Evolutionary conservation across 2,888 invertebrate species (phyloP).

Genomic region (Aplocera efformata): DNA sequence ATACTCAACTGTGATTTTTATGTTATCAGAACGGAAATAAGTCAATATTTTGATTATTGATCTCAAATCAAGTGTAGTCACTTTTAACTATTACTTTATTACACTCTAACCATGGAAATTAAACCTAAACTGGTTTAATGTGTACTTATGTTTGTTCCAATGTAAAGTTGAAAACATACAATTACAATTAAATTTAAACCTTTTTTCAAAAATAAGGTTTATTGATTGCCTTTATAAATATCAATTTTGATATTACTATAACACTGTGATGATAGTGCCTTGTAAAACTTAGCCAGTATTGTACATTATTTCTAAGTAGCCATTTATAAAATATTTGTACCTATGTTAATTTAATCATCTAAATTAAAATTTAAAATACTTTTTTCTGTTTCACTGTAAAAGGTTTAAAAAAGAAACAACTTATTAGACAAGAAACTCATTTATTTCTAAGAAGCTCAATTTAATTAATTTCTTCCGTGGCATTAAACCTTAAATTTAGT

Average conservation of each 20-base stretch:
- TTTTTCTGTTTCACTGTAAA: too few species aligned
- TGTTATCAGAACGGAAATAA: slow-evolving; percentile 31
- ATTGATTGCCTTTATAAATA: neutral
- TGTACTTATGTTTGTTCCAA: too few species aligned
- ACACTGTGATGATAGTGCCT: slow-evolving; percentile 63
- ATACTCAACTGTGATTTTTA: slow-evolving; percentile 24
- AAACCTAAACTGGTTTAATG: too few species aligned
- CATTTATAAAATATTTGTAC: slow-evolving; percentile 19
- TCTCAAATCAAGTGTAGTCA: slow-evolving; percentile 54
- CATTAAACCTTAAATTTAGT: neutral
- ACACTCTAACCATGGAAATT: too few species aligned
- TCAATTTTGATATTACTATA: slow-evolving; percentile 3
- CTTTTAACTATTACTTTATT: slow-evolving; percentile 26
- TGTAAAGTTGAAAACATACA: too few species aligned
- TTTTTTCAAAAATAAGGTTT: too few species aligned
- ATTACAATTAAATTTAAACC: too few species aligned
- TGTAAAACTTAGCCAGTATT: slow-evolving; percentile 57
- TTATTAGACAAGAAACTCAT: too few species aligned
- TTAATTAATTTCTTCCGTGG: neutral
- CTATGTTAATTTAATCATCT: too few species aligned
- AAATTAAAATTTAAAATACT: too few species aligned
- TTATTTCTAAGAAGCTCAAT: neutral
- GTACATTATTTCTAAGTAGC: slow-evolving; percentile 27
- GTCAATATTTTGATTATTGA: slow-evolving; percentile 47
- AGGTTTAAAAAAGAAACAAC: too few species aligned